A percentile compares a stretch with the other conserved stretches of the same genome.
These are phyloP conservation scores for Frankliniella fusca DNA, from an alignment of 2,888 invertebrate species.

Conservation along the genomic window DNA sequence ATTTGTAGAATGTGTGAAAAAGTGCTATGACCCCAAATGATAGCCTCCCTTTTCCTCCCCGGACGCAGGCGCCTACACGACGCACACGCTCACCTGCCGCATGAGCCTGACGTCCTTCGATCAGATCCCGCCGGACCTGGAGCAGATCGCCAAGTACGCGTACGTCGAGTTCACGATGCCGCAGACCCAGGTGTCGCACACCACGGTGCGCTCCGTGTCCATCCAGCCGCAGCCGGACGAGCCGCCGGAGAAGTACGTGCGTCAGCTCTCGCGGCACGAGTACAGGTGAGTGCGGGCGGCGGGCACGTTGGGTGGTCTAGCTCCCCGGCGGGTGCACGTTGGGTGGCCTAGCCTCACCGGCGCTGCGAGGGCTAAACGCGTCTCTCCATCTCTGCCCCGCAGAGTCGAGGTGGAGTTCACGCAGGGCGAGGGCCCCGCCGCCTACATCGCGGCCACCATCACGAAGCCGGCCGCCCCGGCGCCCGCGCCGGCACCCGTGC, in stretches of 20 bases:
- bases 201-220: conserved; percentile 90
- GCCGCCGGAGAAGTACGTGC: conserved; percentile 97
- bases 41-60: conserved; percentile 34
- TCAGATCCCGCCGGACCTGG: conserved; percentile 80
- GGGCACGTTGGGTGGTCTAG: neutral
- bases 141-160: conserved; percentile 71
- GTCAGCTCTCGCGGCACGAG: conserved; percentile 93
- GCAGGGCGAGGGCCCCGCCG: conserved; percentile 64
- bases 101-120: conserved; percentile 96
- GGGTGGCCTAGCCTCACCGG: no score
- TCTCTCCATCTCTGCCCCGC: conserved; percentile 30
- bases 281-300: conserved; percentile 62
- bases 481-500: conserved; percentile 45
- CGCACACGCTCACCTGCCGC: conserved; percentile 89
- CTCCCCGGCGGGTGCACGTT: no score
- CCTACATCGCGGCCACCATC: conserved; percentile 63
- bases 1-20: no score
- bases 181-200: conserved; percentile 85
- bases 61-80: conserved; percentile 94
- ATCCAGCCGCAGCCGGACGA: conserved; percentile 78
- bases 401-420: conserved; percentile 89
- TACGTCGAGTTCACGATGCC: conserved; percentile 99
- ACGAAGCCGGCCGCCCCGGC: conserved; percentile 47
- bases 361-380: no score
- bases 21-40: neutral